These are phyloP conservation scores for Sesia apiformis DNA, from an alignment of 2,888 invertebrate species.

Conservation along the genomic window DNA sequence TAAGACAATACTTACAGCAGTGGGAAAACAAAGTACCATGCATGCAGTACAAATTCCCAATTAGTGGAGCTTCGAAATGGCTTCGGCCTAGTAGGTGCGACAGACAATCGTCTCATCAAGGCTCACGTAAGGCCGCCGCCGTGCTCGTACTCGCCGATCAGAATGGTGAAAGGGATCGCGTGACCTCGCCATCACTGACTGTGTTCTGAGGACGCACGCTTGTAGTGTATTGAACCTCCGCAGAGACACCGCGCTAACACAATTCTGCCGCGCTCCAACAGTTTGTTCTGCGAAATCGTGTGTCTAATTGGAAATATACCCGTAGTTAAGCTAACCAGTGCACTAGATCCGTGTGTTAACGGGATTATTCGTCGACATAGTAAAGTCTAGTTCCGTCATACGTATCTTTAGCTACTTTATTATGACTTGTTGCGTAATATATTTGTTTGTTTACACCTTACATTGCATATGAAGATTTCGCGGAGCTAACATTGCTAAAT, in stretches of 20 bases:
- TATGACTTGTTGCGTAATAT: not conserved
- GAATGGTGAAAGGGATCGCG: constrained; percentile 61
- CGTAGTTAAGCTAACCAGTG: not conserved
- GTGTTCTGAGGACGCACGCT: constrained; percentile 29
- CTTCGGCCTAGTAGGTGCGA: constrained; percentile 20
- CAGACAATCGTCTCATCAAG: constrained; percentile 46
- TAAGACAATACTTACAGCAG: not conserved
- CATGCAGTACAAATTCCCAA: not conserved
- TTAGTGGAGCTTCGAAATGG: not conserved
- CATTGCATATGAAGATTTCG: not conserved
- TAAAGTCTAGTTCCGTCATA: not conserved
- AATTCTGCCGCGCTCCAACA: not conserved
- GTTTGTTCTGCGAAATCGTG: not conserved
- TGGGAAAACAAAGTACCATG: not conserved
- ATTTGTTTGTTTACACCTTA: not conserved
- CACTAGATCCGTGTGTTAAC: not conserved
- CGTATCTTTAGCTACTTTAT: not conserved
- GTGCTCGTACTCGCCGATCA: constrained; percentile 39
- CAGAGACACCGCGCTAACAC: constrained; percentile 17
- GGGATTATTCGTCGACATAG: not conserved
- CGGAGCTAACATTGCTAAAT: not conserved
- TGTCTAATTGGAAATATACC: not conserved
- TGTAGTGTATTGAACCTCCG: constrained; percentile 39
- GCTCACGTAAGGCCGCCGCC: constrained; percentile 48
- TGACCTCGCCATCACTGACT: constrained; percentile 55